Percentiles rank a stretch among this genome's conserved stretches.
These are phyloP conservation scores for Muscina levida DNA, from an alignment of 2,888 invertebrate genomes.

Conservation along the genomic window DNA sequence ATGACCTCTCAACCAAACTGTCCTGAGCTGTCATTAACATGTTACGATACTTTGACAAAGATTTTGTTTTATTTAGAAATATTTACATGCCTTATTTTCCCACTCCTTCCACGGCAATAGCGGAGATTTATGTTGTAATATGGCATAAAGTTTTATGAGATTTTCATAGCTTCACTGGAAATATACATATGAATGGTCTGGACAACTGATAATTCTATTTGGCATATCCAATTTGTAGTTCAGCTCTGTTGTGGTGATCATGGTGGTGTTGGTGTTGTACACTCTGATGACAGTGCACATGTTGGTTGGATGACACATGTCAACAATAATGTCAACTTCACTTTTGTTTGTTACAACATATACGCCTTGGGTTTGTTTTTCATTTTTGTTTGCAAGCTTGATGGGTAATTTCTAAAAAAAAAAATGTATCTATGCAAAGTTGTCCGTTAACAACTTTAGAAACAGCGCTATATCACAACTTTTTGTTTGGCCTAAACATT, in stretches of 20 bases:
- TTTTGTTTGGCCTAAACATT: not conserved
- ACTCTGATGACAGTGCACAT: slow-evolving; percentile 22
- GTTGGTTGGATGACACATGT: slow-evolving; percentile 42
- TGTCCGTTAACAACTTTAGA: slow-evolving; percentile 12
- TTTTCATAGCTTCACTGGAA: too few relatives aligned
- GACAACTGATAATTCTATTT: slow-evolving; percentile 3
- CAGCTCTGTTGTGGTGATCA: too few relatives aligned
- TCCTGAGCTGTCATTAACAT: slow-evolving; percentile 3
- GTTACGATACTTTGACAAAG: not conserved
- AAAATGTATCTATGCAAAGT: not conserved
- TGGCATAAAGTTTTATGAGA: not conserved
- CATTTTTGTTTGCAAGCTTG: not conserved
- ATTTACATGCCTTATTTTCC: not conserved
- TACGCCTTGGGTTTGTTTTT: not conserved
- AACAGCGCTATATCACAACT: slow-evolving; percentile 22
- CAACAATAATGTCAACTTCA: slow-evolving; percentile 47
- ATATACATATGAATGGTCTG: not conserved
- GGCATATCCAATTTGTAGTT: slow-evolving; percentile 1
- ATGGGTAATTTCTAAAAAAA: slow-evolving; percentile 19
- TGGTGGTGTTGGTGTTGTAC: not conserved
- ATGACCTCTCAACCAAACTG: not conserved
- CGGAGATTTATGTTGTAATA: not conserved
- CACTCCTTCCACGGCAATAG: too few relatives aligned
- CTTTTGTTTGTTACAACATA: not conserved
- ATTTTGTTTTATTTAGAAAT: not conserved